Evolutionary conservation across 2,113 vertebrate genomes (phyloP), one percentile per base, ranked within the genome.

Genomic region (Galemys pyrenaicus): DNA sequence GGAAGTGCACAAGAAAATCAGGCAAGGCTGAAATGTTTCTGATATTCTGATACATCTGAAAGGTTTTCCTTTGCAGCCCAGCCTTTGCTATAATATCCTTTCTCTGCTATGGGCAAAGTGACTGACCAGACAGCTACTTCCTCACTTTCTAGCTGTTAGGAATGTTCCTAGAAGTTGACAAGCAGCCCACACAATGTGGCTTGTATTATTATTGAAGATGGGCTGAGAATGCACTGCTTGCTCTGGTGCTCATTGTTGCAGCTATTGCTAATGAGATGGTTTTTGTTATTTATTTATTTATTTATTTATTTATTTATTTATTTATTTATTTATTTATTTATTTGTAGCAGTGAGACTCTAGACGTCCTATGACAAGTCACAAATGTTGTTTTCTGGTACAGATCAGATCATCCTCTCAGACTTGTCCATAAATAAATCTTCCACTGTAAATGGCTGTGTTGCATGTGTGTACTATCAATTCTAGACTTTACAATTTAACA

Each of bases 91-190:
- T 87, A 92, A 87, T 11, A 15, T 82, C 73, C 20, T 95, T 97
- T 91, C 44, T 83, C 89, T 37, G 75, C 65, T 85, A 73, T 97
- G 80, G 26, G 88, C 78, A 90, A 87, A 78, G 56, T 97, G 95
- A 87, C 68, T 96, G 89, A 6, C 80, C 71, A 46, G 95, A 91
- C 84, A 92, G 84, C 65, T 39, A 73, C 65, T 81, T 67, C 39
- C 83, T 94, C 82, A 97, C 83, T 95, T 92, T 92, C 1, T 65
- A 54, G 79, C 77, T 94, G 93, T 77, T 91, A 96, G 93, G 80
- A 92, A 79, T 80, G 96, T 51, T 86, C 89, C 85, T 92, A 46
- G 71, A 97, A 96, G 91, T 73, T 97, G 95, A 94, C 81, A 93
- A 92, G 92, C 70, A 93, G 37, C 75, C 80, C 49, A 1, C 82